Conservation (phyloP, 2,888 invertebrate genomes). For the Tachystola acroxantha region DNA sequence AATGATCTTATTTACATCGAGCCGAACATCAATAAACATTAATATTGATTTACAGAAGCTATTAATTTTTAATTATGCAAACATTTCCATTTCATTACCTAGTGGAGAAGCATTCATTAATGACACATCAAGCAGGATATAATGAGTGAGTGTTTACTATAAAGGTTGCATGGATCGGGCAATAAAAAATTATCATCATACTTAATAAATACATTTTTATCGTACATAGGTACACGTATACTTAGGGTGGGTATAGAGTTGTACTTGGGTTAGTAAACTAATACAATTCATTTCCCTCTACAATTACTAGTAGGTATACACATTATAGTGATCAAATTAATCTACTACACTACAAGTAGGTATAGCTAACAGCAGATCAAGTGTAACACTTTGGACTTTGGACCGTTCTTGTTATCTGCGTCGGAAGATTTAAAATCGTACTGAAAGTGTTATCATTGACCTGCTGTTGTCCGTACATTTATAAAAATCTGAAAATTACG, state of each 20-base stretch:
- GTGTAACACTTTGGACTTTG: too few relatives aligned
- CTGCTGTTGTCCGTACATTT: too few relatives aligned
- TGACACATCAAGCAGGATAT: not conserved
- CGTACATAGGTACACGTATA: too few relatives aligned
- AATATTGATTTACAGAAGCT: constrained; percentile 40
- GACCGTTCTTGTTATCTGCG: too few relatives aligned
- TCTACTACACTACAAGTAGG: too few relatives aligned
- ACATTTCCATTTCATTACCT: constrained; percentile 21
- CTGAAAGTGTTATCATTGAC: too few relatives aligned
- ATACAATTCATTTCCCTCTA: too few relatives aligned
- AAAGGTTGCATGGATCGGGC: constrained; percentile 24
- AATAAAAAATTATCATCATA: constrained; percentile 32
- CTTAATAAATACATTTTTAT: constrained; percentile 29
- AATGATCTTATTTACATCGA: constrained; percentile 32
- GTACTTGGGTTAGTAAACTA: constrained; percentile 1
- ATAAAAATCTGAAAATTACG: too few relatives aligned
- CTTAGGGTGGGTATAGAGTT: constrained; percentile 2
- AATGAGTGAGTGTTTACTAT: constrained; percentile 21
- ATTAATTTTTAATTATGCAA: constrained; percentile 42
- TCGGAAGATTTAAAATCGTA: too few relatives aligned
- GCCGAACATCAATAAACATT: constrained; percentile 23
- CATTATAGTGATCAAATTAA: too few relatives aligned
- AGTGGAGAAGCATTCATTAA: not conserved
- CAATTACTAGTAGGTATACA: too few relatives aligned
- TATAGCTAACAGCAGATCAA: too few relatives aligned